These are phyloP conservation scores for Chrysomela aeneicollis DNA, from an alignment of 2,888 invertebrate genomes.

Conservation along the genomic window DNA sequence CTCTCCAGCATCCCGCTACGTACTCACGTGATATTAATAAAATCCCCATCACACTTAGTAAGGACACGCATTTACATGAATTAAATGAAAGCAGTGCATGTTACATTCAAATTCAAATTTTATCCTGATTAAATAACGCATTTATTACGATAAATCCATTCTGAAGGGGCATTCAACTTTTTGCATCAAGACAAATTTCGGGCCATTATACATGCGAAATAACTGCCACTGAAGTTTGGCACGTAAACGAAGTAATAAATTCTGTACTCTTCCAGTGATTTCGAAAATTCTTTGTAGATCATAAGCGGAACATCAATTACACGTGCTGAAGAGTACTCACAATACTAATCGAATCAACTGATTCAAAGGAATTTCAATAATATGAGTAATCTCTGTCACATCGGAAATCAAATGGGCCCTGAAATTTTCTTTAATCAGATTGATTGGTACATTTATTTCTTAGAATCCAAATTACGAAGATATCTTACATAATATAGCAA, in stretches of 20 bases:
- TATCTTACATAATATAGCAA: no score
- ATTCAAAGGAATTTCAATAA: no score
- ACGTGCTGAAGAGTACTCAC: no score
- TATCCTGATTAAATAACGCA: constrained; percentile 38
- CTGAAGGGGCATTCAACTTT: constrained; percentile 30
- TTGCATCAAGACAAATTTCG: constrained; percentile 37
- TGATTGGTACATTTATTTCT: no score
- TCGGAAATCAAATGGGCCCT: no score
- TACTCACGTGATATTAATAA: constrained; percentile 27
- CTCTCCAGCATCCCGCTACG: constrained; percentile 22
- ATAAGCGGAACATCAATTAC: not conserved
- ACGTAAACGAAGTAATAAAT: constrained; percentile 32
- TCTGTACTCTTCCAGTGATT: constrained; percentile 9
- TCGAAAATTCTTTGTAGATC: not conserved
- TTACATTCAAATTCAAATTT: constrained; percentile 33
- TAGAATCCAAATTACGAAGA: no score
- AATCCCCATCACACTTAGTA: constrained; percentile 30
- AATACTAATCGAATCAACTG: no score
- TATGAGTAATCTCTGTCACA: no score
- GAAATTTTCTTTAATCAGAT: no score
- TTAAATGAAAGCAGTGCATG: constrained; percentile 26
- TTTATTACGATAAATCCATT: constrained; percentile 34
- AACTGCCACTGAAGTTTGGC: constrained; percentile 29
- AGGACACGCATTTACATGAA: constrained; percentile 33
- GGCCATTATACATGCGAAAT: constrained; percentile 34